A percentile compares a stretch with the other conserved stretches of the same genome.
phyloP scores from a whole-genome alignment of 2,113 vertebrate genomes.

The Polyodon spathula region DNA sequence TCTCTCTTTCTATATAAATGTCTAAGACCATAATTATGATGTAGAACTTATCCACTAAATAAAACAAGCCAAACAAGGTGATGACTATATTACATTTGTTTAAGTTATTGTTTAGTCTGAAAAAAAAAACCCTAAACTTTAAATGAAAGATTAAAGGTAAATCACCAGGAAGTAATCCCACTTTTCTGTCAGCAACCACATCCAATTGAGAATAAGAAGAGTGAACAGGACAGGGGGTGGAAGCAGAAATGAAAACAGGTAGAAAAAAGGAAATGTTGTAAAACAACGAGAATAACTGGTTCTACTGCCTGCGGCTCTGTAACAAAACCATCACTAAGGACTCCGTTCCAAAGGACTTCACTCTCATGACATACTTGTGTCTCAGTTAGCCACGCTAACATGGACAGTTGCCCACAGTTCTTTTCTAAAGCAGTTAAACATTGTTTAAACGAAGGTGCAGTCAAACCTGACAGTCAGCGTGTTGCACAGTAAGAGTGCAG shows the following conservation, averaged over 20 bases:
- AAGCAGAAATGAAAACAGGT: background rate
- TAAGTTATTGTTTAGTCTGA: no score
- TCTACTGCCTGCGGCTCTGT: conserved; percentile 62
- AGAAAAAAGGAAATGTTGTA: conserved; percentile 58
- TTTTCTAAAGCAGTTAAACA: background rate
- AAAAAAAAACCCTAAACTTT: no score
- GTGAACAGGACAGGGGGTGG: conserved; percentile 25
- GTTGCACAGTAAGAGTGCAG: conserved; percentile 30
- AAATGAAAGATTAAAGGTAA: no score
- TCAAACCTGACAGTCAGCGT: conserved; percentile 12
- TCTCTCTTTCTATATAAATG: background rate
- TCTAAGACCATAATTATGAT: no score
- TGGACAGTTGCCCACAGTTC: background rate
- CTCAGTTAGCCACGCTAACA: background rate
- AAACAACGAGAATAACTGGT: conserved; percentile 76
- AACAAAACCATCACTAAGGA: conserved; percentile 1
- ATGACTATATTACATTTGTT: background rate
- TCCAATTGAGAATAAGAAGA: conserved; percentile 50
- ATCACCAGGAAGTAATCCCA: background rate
- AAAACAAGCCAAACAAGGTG: no score
- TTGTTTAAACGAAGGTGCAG: background rate
- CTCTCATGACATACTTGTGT: background rate
- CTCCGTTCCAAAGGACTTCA: background rate
- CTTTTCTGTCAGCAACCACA: conserved; percentile 66
- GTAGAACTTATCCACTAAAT: no score